These are phyloP conservation scores for Lepidocyrtinus sp. DNA, from an alignment of 2,888 invertebrate genomes.

Conservation along the genomic window DNA sequence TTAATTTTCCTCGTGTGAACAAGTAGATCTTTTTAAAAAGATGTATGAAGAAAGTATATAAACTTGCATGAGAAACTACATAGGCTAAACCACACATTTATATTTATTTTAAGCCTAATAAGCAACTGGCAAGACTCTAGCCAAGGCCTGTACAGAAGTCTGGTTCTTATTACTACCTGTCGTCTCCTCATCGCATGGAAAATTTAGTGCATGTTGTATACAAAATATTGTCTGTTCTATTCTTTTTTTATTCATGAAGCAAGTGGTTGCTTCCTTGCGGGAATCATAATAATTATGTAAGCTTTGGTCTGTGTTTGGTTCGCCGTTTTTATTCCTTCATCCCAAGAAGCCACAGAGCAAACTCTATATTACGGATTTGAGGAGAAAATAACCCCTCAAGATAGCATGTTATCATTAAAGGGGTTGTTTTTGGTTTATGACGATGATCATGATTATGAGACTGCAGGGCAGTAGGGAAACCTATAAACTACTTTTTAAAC, in stretches of 20 bases:
- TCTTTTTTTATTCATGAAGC: background rate
- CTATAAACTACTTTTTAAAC: slow-evolving; percentile 12
- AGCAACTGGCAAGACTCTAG: too few relatives aligned
- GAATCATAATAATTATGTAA: slow-evolving; percentile 12
- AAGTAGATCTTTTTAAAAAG: slow-evolving; percentile 18
- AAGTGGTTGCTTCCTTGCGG: slow-evolving; percentile 9
- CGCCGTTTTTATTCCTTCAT: background rate
- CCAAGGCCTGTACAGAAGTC: background rate
- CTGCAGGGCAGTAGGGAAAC: slow-evolving; percentile 41
- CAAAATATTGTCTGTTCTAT: slow-evolving; percentile 1
- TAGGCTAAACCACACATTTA: background rate
- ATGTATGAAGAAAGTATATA: slow-evolving; percentile 1
- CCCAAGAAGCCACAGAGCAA: slow-evolving; percentile 2
- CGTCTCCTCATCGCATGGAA: slow-evolving; percentile 46
- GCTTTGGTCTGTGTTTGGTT: background rate
- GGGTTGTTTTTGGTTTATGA: slow-evolving; percentile 33
- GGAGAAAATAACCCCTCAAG: background rate
- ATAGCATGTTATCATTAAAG: slow-evolving; percentile 32
- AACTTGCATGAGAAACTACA: background rate
- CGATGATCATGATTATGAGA: slow-evolving; percentile 30
- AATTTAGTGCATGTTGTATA: slow-evolving; percentile 40
- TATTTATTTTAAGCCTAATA: too few relatives aligned
- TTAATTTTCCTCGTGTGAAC: slow-evolving; percentile 22
- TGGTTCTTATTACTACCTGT: slow-evolving; percentile 24
- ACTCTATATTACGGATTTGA: background rate